A percentile compares a stretch with the other conserved stretches of the same genome.
Evolutionary conservation across 2,888 invertebrate species (phyloP).

Genomic region (Saturnia pavonia): DNA sequence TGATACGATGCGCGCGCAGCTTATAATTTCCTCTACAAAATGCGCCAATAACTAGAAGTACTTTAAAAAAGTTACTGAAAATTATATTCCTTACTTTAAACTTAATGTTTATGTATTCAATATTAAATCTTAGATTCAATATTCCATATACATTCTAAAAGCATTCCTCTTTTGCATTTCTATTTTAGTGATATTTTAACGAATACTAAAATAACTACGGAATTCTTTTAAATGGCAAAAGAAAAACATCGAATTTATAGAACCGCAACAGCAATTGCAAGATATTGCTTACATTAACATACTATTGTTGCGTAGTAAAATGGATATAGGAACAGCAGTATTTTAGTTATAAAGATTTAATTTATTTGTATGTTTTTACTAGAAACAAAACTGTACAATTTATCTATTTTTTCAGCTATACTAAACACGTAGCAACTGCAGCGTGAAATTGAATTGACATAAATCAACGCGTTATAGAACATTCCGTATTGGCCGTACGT

Average conservation of each 20-base stretch:
- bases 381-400: background rate
- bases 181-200: background rate
- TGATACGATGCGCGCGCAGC: too few species aligned
- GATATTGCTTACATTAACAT: background rate
- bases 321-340: background rate
- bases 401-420: conserved; percentile 2
- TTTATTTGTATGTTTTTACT: background rate
- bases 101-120: too few species aligned
- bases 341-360: background rate
- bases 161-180: background rate
- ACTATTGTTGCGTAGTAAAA: background rate
- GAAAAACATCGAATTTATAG: background rate
- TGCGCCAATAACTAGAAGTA: background rate
- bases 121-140: background rate
- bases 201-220: background rate
- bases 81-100: too few species aligned
- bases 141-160: background rate
- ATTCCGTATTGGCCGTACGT: conserved; percentile 10
- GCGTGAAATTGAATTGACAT: conserved; percentile 33
- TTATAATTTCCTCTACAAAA: background rate
- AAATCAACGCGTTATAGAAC: conserved; percentile 29
- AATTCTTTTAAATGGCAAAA: background rate
- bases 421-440: conserved; percentile 22
- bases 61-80: too few species aligned
- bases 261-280: background rate